A percentile compares a stretch with the other conserved stretches of the same genome.
Evolutionary conservation across 1,140 invertebrate species (phyloP).

Genomic region (Bombus haemorrhoidalis): DNA sequence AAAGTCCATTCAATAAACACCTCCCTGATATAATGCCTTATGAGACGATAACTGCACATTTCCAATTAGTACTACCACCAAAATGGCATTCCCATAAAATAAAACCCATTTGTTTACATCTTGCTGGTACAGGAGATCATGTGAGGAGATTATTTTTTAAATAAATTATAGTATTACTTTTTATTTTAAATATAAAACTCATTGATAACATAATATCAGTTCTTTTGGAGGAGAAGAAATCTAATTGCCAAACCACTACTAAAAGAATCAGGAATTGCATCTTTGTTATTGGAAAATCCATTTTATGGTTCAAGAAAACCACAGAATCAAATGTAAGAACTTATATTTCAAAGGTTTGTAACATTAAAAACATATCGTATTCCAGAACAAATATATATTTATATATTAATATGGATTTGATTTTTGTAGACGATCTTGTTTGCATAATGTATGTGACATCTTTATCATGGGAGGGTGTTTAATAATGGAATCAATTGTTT

Average conservation of each 20-base stretch:
- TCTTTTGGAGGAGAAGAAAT: constrained; percentile 94
- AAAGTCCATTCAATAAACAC: constrained; percentile 91
- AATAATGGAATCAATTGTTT: constrained; percentile 95
- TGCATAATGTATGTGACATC: constrained; percentile 98
- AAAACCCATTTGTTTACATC: constrained; percentile 95
- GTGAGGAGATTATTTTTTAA: constrained; percentile 83
- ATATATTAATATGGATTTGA: constrained; percentile 10
- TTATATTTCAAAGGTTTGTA: constrained; percentile 68
- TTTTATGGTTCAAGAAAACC: constrained; percentile 98
- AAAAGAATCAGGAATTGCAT: constrained; percentile 94
- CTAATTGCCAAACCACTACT: constrained; percentile 95
- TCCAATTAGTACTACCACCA: constrained; percentile 93
- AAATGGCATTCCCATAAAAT: constrained; percentile 88
- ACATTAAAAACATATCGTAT: constrained; percentile 17
- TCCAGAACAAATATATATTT: background rate
- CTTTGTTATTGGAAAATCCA: constrained; percentile 98
- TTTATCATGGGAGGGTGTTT: constrained; percentile 99
- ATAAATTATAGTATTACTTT: background rate
- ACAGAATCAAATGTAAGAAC: constrained; percentile 92
- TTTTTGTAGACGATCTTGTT: constrained; percentile 90
- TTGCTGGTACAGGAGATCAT: constrained; percentile 99
- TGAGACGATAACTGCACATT: constrained; percentile 91
- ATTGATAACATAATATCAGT: constrained; percentile 84
- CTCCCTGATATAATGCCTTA: constrained; percentile 94
- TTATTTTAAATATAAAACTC: constrained; percentile 28